Percentiles rank a stretch among this genome's conserved stretches.
Evolutionary conservation across 2,113 vertebrate genomes (phyloP).

Genomic region (Oplegnathus fasciatus): DNA sequence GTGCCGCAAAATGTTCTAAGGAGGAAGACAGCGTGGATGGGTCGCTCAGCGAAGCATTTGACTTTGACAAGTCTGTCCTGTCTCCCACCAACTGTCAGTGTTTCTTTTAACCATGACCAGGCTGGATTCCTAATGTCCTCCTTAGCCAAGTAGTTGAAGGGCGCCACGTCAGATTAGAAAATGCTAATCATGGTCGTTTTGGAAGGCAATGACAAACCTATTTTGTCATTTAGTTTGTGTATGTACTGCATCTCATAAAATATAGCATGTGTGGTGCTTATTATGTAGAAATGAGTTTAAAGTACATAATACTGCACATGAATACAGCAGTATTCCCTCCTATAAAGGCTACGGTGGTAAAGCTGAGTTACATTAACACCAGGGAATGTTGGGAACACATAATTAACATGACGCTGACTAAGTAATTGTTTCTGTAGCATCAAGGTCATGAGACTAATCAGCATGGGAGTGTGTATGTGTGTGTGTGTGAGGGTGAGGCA

Average conservation of each 20-base stretch:
- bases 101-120: background rate
- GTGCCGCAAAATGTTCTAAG: background rate
- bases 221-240: background rate
- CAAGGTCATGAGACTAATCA: constrained; percentile 68
- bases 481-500: constrained; percentile 16
- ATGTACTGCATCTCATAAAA: background rate
- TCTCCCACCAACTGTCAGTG: constrained; percentile 2
- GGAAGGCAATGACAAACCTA: background rate
- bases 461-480: background rate
- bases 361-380: constrained; percentile 9
- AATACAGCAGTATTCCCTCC: background rate
- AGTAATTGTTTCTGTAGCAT: constrained; percentile 61
- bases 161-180: background rate
- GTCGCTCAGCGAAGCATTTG: constrained; percentile 11
- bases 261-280: background rate
- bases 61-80: constrained; percentile 2
- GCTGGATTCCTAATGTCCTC: background rate
- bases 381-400: constrained; percentile 41
- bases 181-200: background rate
- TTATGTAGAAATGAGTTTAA: background rate
- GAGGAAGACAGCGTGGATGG: background rate
- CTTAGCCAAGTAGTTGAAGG: background rate
- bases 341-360: background rate
- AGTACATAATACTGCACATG: background rate
- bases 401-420: constrained; percentile 64